Evolutionary conservation across 2,888 invertebrate species (phyloP).

Genomic region (Nephrotoma appendiculata): DNA sequence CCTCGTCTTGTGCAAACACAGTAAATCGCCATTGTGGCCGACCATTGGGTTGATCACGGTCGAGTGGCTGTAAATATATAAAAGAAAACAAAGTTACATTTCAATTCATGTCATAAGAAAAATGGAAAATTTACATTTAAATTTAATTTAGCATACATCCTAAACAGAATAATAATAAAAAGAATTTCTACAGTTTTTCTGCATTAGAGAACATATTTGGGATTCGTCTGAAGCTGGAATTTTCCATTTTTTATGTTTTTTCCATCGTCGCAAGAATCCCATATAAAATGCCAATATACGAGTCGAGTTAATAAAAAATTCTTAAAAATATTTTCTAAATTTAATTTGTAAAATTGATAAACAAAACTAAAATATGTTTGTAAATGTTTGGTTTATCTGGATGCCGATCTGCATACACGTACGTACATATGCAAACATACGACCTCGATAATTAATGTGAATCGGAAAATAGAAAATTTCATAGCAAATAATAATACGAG

Average conservation of each 20-base stretch:
- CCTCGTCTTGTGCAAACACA: constrained; percentile 91
- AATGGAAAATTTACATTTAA: background rate
- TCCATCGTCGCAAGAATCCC: background rate
- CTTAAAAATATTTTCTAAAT: background rate
- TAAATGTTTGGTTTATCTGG: background rate
- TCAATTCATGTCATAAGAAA: background rate
- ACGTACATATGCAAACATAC: background rate
- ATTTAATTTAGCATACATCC: background rate
- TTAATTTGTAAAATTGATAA: background rate
- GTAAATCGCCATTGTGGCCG: constrained; percentile 93
- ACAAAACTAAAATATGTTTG: background rate
- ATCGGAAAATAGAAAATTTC: background rate
- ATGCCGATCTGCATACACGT: background rate
- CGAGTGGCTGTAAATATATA: constrained; percentile 53
- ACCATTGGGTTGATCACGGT: constrained; percentile 93
- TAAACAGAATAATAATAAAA: background rate
- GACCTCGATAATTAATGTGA: background rate
- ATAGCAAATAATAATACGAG: background rate
- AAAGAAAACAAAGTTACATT: background rate
- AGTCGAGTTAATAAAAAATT: background rate
- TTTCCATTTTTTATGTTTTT: background rate
- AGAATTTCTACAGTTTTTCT: background rate
- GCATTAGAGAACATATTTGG: background rate
- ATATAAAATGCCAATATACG: background rate
- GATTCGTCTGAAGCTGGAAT: background rate